phyloP scores from a whole-genome alignment of 2,797 vertebrate species.

The Bothrops alternatus region DNA sequence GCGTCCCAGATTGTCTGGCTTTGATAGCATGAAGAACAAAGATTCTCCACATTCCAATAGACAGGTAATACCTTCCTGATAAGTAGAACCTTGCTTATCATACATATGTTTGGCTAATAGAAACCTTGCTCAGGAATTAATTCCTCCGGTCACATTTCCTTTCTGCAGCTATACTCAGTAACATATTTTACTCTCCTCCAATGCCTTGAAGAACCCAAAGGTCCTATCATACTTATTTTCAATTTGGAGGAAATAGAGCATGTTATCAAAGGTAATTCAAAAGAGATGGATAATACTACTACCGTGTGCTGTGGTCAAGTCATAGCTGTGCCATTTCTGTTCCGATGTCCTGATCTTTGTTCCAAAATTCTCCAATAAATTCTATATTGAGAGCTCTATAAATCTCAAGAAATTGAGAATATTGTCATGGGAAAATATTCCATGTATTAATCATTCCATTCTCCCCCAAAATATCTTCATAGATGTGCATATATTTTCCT shows the following conservation, averaged over 20 bases:
- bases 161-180: not conserved
- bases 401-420: not conserved
- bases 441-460: not conserved
- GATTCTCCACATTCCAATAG: constrained; percentile 78
- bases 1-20: constrained; percentile 80
- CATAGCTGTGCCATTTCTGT: not conserved
- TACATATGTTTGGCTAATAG: constrained; percentile 43
- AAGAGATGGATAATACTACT: not conserved
- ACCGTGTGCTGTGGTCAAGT: not conserved
- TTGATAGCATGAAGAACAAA: constrained; percentile 89
- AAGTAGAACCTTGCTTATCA: not conserved
- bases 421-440: not conserved
- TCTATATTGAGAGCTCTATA: not conserved
- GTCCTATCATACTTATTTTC: not conserved
- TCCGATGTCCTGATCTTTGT: not conserved
- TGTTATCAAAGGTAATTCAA: not conserved
- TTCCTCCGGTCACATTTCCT: not conserved
- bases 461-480: not conserved
- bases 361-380: not conserved
- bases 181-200: not conserved
- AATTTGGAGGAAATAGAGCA: not conserved
- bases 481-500: not conserved
- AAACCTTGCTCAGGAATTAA: not conserved
- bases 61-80: constrained; percentile 75
- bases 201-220: not conserved